A percentile compares a stretch with the other conserved stretches of the same genome.
phyloP scores from a whole-genome alignment of 1,140 invertebrate species.

The Teleopsis dalmanni region DNA sequence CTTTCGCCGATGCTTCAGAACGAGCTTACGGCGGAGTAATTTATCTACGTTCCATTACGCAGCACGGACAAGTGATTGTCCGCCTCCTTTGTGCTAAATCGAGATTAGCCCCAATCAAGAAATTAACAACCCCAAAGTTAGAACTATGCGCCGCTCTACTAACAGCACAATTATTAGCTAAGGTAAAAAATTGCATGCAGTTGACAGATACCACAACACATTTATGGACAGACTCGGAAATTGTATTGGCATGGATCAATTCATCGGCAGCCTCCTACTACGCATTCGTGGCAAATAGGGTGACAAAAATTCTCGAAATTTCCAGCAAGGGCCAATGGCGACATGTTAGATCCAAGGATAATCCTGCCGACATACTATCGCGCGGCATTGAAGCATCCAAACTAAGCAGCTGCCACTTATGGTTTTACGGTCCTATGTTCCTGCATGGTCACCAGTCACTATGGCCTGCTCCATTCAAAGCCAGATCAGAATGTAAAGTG shows the following conservation, averaged over 20 bases:
- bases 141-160: slow-evolving; percentile 3
- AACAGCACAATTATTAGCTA: no score
- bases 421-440: no score
- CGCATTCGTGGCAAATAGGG: slow-evolving; percentile 37
- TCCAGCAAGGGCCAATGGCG: no score
- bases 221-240: slow-evolving; percentile 12
- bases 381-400: no score
- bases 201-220: not conserved
- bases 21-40: slow-evolving; percentile 1
- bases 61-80: not conserved
- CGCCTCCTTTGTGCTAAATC: not conserved
- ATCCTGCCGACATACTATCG: no score
- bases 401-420: no score
- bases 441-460: no score
- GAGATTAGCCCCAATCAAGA: not conserved
- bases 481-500: no score
- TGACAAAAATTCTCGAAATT: no score
- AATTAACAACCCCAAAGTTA: not conserved
- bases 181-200: not conserved
- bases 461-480: no score
- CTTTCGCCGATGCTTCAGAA: slow-evolving; percentile 2
- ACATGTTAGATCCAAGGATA: no score
- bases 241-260: slow-evolving; percentile 10
- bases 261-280: slow-evolving; percentile 10
- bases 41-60: slow-evolving; percentile 1